Conservation (phyloP, 2,888 invertebrate genomes). For the Synanthedon formicaeformis region DNA sequence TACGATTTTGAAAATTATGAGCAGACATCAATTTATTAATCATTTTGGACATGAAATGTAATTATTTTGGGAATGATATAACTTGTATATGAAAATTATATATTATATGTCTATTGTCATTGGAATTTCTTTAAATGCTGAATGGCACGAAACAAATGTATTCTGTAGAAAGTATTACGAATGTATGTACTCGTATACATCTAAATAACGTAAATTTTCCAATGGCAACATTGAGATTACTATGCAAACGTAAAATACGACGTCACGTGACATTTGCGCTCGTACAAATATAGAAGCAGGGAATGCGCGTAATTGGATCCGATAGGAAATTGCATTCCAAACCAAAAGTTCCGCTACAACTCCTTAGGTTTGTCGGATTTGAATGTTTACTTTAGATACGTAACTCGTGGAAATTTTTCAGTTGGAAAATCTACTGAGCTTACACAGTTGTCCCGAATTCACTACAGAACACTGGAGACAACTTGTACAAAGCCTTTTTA, state of each 20-base stretch:
- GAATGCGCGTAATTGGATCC: conserved; percentile 3
- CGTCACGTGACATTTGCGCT: background rate
- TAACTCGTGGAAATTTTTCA: background rate
- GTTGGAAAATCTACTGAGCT: background rate
- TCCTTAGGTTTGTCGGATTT: background rate
- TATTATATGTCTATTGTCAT: no score
- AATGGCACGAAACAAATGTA: no score
- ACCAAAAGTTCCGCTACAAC: conserved; percentile 27
- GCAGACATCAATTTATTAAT: no score
- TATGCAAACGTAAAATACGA: background rate
- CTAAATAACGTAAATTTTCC: no score
- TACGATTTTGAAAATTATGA: no score
- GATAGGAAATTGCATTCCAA: conserved; percentile 44
- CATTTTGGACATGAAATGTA: no score
- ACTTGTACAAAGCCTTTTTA: no score
- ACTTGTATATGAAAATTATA: no score
- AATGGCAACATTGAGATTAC: background rate
- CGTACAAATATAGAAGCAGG: background rate
- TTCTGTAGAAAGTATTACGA: no score
- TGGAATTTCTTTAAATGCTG: no score
- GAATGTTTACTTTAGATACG: background rate
- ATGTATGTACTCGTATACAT: no score
- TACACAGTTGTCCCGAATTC: background rate
- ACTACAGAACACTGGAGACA: background rate
- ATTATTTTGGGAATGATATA: no score